Conservation (phyloP, 2,113 vertebrate genomes). For the Emydocephalus ijimae region DNA sequence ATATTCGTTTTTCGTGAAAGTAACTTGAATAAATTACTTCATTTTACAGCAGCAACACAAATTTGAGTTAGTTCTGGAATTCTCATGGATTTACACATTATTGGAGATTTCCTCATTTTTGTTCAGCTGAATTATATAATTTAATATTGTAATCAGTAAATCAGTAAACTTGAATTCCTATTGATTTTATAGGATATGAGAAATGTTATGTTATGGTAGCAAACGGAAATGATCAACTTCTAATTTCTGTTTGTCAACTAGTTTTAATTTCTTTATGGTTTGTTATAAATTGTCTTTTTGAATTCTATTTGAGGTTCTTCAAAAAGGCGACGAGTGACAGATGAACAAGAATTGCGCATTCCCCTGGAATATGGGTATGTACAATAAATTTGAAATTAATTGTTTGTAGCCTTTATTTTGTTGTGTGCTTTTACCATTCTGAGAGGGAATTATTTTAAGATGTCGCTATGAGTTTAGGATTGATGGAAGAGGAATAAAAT, state of each 20-base stretch:
- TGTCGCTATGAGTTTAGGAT: background rate
- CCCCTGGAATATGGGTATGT: slow-evolving; percentile 90
- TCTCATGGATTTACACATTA: background rate
- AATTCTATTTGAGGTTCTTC: slow-evolving; percentile 72
- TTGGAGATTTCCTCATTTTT: background rate
- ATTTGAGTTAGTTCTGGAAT: background rate
- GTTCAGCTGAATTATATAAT: background rate
- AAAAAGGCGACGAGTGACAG: slow-evolving; percentile 83
- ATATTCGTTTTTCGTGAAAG: background rate
- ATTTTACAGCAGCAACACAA: background rate
- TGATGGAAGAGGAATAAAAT: background rate
- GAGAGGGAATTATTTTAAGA: background rate
- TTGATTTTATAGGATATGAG: background rate
- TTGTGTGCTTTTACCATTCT: background rate
- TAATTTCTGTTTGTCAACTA: background rate
- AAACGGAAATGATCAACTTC: background rate
- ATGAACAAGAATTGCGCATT: slow-evolving; percentile 82
- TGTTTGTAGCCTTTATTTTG: slow-evolving; percentile 19
- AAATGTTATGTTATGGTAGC: background rate
- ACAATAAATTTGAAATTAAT: background rate
- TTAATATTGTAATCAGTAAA: background rate
- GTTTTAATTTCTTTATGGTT: slow-evolving; percentile 1
- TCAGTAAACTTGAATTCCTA: background rate
- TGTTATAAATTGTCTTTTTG: slow-evolving; percentile 43
- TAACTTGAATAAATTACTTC: background rate